Evolutionary conservation across 2,113 vertebrate genomes (phyloP).

Genomic region (Cranoglanis bouderius): DNA sequence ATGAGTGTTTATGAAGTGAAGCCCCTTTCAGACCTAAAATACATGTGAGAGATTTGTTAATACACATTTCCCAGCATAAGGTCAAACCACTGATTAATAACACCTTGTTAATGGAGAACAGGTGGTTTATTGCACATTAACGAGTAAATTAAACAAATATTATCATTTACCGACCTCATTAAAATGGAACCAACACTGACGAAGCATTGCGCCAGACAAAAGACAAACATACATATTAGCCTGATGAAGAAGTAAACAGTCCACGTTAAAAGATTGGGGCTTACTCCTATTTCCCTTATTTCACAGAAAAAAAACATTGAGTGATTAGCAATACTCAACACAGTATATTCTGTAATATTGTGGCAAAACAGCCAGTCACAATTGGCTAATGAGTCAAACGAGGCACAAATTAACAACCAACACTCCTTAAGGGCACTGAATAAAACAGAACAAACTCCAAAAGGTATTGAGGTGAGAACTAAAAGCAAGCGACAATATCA

Average conservation of each 20-base stretch:
- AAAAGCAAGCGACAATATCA: background rate
- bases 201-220: background rate
- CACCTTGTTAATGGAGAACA: constrained; percentile 1
- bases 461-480: background rate
- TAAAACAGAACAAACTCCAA: background rate
- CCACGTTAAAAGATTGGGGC: too few relatives aligned
- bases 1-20: background rate
- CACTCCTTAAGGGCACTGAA: background rate
- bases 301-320: background rate
- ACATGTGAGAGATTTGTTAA: background rate
- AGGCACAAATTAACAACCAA: background rate
- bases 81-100: background rate
- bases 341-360: background rate
- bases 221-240: background rate
- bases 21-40: background rate
- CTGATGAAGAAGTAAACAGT: background rate
- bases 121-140: constrained; percentile 2
- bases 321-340: background rate
- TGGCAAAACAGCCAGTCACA: background rate
- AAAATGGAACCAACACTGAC: background rate
- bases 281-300: background rate
- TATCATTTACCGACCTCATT: background rate
- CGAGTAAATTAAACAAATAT: background rate
- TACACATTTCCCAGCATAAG: background rate
- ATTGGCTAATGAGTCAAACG: background rate